Percentiles rank a stretch among this genome's conserved stretches.
Evolutionary conservation across 1,140 invertebrate species (phyloP).

Genomic region (Drosophila parabipectinata): DNA sequence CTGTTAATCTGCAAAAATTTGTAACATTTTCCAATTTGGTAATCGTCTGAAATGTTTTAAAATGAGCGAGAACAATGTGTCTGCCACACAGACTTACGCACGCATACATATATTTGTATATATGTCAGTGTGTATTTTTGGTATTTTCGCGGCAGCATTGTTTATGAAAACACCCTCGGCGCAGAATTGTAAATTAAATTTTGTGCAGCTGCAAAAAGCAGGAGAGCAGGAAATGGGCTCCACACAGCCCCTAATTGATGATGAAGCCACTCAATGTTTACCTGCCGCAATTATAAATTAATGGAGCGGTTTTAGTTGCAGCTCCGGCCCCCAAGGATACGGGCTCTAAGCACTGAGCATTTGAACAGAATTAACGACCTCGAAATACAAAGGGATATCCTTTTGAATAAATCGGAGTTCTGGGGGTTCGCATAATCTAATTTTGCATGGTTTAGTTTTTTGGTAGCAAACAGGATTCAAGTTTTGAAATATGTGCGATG

Average conservation of each 20-base stretch:
- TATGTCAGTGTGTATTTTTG: neutral
- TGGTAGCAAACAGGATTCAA: neutral
- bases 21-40: conserved; percentile 51
- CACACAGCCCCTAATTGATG: conserved; percentile 15
- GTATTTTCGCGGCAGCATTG: conserved; percentile 2
- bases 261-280: conserved; percentile 13
- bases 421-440: too few relatives aligned
- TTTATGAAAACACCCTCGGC: conserved; percentile 18
- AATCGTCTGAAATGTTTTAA: conserved; percentile 38
- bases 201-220: neutral
- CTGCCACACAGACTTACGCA: neutral
- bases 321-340: neutral
- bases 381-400: neutral
- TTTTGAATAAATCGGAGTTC: neutral
- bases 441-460: too few relatives aligned
- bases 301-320: conserved; percentile 29
- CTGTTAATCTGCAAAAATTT: conserved; percentile 51
- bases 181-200: conserved; percentile 28
- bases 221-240: neutral
- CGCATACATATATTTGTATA: neutral
- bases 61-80: conserved; percentile 26
- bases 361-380: neutral
- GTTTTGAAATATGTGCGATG: neutral
- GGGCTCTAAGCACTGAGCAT: neutral
- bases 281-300: conserved; percentile 26